Evolutionary conservation across 2,797 vertebrate species (phyloP), one percentile per base, ranked within the genome.

Genomic region (Eulemur coronatus): DNA sequence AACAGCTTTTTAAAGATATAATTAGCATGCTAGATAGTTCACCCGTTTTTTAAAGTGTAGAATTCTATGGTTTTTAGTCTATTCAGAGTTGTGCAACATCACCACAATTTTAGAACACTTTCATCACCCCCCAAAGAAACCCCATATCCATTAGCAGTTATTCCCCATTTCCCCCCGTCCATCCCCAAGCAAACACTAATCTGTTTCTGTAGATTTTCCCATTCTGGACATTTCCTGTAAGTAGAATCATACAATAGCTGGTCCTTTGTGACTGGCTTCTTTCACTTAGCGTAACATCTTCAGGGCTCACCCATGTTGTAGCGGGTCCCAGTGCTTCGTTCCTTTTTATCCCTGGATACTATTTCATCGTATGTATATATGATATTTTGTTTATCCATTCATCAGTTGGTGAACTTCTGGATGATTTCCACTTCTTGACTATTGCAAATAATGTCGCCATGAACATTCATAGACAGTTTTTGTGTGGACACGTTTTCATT

Each of bases 101-200:
- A 24, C n/a, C 10, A 17, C 4, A 26, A 4, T 80, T 89, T 41
- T 76, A 57, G 30, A 84, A 59, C 0, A 33, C 41, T 78, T 72
- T 9, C 1, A 5, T 80, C 17, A 52, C 26, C 35, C 30, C 0
- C 0, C 7, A 55, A 80, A 46, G 85, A 84, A 94, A 43, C 22
- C 13, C 7, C 0, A 0, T 38, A 30, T 43, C 33, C 26, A 2
- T 72, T 38, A 33, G 35, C 12, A 33, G 3, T 52, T 28, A 13
- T 10, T 38, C n/a, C 24, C 2, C 20, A 2, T 65, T 43, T 38
- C 8, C 20, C 28, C 35, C 12, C 18, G 0, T 3, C 24, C 18
- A 82, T 38, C 46, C 30, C 22, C 41, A 43, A 46, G 69, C 63
- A 52, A 12, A 57, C 20, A 3, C 22, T 33, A 2, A 35, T 52